Conservation (phyloP, 2,113 vertebrate species). For the Phocoena phocoena region DNA sequence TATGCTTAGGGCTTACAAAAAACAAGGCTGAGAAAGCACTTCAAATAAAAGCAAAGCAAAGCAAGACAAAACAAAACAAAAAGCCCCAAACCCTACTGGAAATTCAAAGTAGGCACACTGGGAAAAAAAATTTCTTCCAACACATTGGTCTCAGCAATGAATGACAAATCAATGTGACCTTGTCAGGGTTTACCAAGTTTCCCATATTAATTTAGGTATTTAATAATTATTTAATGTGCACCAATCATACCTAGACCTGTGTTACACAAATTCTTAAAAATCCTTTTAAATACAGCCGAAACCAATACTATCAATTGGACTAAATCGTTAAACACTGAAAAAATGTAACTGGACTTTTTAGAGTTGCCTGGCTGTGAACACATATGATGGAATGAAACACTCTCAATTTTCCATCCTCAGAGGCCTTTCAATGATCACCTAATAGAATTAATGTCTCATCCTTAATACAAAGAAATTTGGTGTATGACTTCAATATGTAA, state of each 20-base stretch:
- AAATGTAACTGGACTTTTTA: slow-evolving; percentile 2
- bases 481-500: neutral
- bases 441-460: neutral
- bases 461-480: neutral
- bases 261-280: neutral
- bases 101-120: neutral
- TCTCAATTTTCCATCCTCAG: neutral
- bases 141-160: neutral
- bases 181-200: neutral
- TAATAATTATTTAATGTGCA: slow-evolving; percentile 1
- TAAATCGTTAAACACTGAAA: neutral
- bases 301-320: neutral
- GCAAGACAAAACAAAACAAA: slow-evolving; percentile 12
- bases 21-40: neutral
- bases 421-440: slow-evolving; percentile 25
- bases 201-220: slow-evolving; percentile 10
- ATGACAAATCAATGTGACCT: neutral
- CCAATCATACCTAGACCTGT: neutral
- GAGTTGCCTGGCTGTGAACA: neutral
- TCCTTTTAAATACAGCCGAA: neutral
- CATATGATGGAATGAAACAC: neutral
- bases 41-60: slow-evolving; percentile 22
- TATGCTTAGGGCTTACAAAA: neutral
- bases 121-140: neutral
- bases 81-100: neutral